These are phyloP conservation scores for Epinephelus awoara DNA, from an alignment of 2,797 vertebrate species.

Conservation along the genomic window DNA sequence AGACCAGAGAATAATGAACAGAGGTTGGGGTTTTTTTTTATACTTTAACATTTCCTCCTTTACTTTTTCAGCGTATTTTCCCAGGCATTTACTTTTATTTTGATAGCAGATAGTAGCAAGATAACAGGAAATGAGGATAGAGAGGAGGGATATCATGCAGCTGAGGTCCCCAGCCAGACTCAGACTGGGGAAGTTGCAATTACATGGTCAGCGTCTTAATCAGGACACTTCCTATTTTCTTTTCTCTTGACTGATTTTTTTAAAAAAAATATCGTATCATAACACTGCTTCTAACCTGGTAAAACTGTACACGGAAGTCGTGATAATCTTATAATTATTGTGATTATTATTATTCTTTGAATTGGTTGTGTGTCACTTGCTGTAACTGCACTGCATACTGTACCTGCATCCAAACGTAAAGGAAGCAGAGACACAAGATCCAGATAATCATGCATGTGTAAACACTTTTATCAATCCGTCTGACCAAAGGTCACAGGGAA, in stretches of 20 bases:
- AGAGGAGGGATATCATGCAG: neutral
- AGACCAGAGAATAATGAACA: neutral
- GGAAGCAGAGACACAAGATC: neutral
- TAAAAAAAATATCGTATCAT: neutral
- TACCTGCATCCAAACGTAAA: neutral
- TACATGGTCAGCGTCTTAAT: neutral
- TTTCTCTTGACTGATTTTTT: neutral
- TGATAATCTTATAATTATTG: neutral
- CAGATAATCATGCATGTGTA: slow-evolving; percentile 15
- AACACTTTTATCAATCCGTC: slow-evolving; percentile 39
- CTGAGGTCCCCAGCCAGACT: slow-evolving; percentile 3
- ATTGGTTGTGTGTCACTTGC: neutral
- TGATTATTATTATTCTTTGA: neutral
- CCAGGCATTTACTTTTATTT: slow-evolving; percentile 7
- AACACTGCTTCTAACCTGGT: neutral
- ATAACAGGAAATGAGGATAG: slow-evolving; percentile 23
- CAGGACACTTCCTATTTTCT: neutral
- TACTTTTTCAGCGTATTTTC: slow-evolving; percentile 8
- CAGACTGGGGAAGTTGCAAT: neutral
- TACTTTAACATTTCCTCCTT: slow-evolving; percentile 15
- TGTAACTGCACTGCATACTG: neutral
- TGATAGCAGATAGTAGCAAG: slow-evolving; percentile 1
- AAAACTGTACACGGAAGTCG: slow-evolving; percentile 2
- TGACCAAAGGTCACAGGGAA: slow-evolving; percentile 41
- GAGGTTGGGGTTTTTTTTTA: neutral